Base-by-base conservation (phyloP, 2,797 vertebrate species). In the Ambastaia sidthimunki region DNA sequence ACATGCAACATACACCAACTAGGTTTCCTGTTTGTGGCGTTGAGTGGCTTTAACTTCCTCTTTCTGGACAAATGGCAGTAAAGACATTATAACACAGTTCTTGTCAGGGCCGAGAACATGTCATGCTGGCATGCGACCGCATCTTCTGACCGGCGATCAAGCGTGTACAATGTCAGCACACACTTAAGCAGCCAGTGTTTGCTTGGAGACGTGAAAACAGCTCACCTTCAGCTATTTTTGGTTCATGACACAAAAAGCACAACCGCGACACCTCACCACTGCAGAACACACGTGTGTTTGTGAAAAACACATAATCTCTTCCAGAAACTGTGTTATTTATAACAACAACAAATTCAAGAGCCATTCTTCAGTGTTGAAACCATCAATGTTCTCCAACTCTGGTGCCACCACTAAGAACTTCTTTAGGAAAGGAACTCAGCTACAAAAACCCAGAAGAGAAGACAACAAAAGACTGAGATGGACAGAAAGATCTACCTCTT, bases 401-500 rank as follows among this genome's bases (percentile, higher is more conserved):
- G 34, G 34, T 44, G 10, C 41, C 41, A 44, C 41, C 41, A 37
- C 34, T 0, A 44, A 44, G 41, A 44, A 11, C 41, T 44, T 44
- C 10, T 44, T 44, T 11, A 44, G 41, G 4, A 37, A 37, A 7
- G 4, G 34, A 37, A 37, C 34, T 5, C 34, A 11, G 41, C 41
- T 44, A 44, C 9, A 10, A 18, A 52, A 52, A 6, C 16, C 1
- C 50, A 52, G 15, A 50, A 11, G 0, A 71, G 7, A 28, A 10
- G 15, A 41, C 34, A 44, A 34, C 15, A 18, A 72, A 47, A 3
- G 19, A 41, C 18, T 7, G 47, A 47, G 34, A 68, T 74, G 83
- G 73, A 60, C 28, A 37, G 55, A 23, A 34, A 60, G 7, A 19
- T 68, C 83, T 97, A 98, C 97, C 98, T 98, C 96, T 89, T 90